Conservation (phyloP, 2,797 vertebrate genomes). For the Megalops cyprinoides region DNA sequence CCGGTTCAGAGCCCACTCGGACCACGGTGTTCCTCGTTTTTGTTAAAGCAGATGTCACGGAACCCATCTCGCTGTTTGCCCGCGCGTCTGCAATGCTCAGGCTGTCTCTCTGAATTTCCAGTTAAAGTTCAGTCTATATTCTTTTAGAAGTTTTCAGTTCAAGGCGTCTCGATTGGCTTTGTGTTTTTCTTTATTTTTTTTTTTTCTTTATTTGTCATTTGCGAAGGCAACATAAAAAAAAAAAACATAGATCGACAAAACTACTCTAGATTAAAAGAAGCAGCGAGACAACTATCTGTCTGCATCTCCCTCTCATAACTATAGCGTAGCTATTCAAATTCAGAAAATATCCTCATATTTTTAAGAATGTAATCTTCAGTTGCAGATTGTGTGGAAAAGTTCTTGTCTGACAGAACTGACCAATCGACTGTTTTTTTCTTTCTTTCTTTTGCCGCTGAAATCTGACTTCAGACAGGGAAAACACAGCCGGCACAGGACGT, state of each 20-base stretch:
- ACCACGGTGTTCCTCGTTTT: constrained; percentile 50
- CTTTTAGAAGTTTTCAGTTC: background rate
- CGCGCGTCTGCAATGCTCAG: background rate
- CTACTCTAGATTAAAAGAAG: background rate
- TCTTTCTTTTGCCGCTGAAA: background rate
- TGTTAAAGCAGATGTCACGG: constrained; percentile 55
- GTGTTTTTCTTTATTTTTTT: too few species aligned
- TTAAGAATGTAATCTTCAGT: too few species aligned
- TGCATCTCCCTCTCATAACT: background rate
- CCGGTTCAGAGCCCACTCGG: constrained; percentile 45
- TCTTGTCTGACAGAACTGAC: constrained; percentile 10
- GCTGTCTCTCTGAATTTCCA: too few species aligned
- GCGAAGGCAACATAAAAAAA: too few species aligned
- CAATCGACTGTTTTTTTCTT: too few species aligned
- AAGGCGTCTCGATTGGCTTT: background rate
- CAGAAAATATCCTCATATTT: background rate
- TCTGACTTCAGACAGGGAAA: background rate
- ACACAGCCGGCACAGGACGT: background rate
- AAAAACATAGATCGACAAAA: background rate
- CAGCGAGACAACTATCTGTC: too few species aligned
- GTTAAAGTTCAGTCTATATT: too few species aligned
- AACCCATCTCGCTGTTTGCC: constrained; percentile 60
- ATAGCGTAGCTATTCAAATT: background rate
- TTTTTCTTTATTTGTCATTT: too few species aligned
- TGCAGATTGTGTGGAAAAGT: background rate